Evolutionary conservation across 2,888 invertebrate species (phyloP).

Genomic region (Oligia fasciuncula): DNA sequence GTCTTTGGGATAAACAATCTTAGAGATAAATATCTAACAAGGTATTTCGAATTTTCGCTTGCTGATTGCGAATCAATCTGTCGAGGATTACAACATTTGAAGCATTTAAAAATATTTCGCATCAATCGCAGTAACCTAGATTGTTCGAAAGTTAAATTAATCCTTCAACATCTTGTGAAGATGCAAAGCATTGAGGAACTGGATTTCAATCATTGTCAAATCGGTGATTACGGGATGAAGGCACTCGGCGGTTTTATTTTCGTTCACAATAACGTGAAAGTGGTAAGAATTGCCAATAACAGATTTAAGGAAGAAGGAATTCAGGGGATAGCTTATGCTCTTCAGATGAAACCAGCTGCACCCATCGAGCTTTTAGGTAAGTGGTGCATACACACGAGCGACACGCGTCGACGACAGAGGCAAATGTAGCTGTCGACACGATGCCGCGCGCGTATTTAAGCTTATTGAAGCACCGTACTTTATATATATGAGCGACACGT

Average conservation of each 20-base stretch:
- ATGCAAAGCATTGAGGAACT: conserved; percentile 89
- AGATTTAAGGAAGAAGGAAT: conserved; percentile 89
- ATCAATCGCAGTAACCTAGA: conserved; percentile 91
- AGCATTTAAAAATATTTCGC: conserved; percentile 86
- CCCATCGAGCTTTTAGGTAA: conserved; percentile 85
- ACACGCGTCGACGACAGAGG: background rate
- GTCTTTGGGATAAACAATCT: conserved; percentile 86
- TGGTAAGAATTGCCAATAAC: conserved; percentile 89
- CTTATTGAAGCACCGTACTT: background rate
- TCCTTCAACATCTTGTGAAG: conserved; percentile 89
- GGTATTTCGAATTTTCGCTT: conserved; percentile 91
- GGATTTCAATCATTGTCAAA: conserved; percentile 92
- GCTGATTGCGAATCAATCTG: conserved; percentile 91
- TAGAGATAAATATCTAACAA: conserved; percentile 88
- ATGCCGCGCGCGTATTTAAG: background rate
- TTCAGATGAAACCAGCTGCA: conserved; percentile 87
- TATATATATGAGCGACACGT: background rate
- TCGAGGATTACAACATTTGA: conserved; percentile 85
- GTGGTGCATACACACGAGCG: background rate
- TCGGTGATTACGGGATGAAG: conserved; percentile 91
- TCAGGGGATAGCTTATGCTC: conserved; percentile 88
- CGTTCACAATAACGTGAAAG: conserved; percentile 85
- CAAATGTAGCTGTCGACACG: background rate
- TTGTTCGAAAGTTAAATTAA: conserved; percentile 89
- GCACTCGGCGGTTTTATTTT: conserved; percentile 90